These are phyloP conservation scores for Lycodopsis pacificus DNA, from an alignment of 2,797 vertebrate genomes.

Conservation along the genomic window DNA sequence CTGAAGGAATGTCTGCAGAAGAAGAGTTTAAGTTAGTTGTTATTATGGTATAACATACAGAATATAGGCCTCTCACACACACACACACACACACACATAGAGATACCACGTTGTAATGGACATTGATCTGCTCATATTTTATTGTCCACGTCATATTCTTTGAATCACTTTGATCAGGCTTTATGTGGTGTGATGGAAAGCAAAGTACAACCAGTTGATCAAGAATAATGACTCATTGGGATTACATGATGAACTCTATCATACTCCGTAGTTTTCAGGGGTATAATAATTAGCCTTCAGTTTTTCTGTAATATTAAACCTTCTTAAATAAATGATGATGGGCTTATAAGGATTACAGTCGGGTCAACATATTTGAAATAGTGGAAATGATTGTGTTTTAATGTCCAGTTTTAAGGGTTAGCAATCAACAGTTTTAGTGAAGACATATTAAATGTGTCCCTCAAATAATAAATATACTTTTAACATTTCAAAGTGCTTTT, in stretches of 20 bases:
- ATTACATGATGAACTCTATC: conserved; percentile 1
- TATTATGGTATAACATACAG: background rate
- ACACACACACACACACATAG: background rate
- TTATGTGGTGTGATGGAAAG: conserved; percentile 23
- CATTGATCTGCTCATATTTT: conserved; percentile 51
- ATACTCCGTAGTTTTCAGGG: background rate
- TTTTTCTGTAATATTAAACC: background rate
- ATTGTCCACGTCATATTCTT: conserved; percentile 36
- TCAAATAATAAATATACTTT: background rate
- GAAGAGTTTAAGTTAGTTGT: conserved; percentile 6
- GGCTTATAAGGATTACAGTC: background rate
- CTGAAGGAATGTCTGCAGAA: background rate
- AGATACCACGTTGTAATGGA: conserved; percentile 35
- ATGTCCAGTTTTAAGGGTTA: background rate
- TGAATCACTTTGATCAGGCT: conserved; percentile 35
- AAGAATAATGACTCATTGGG: conserved; percentile 14
- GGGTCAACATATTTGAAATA: background rate
- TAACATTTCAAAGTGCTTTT: background rate
- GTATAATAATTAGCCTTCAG: background rate
- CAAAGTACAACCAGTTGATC: conserved; percentile 48
- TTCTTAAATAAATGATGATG: background rate
- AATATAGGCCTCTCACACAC: too few species aligned
- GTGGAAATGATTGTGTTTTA: background rate
- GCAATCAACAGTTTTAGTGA: background rate
- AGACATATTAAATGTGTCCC: background rate